Evolutionary conservation across 1,140 invertebrate species (phyloP).

Genomic region (Sycophila sp.): DNA sequence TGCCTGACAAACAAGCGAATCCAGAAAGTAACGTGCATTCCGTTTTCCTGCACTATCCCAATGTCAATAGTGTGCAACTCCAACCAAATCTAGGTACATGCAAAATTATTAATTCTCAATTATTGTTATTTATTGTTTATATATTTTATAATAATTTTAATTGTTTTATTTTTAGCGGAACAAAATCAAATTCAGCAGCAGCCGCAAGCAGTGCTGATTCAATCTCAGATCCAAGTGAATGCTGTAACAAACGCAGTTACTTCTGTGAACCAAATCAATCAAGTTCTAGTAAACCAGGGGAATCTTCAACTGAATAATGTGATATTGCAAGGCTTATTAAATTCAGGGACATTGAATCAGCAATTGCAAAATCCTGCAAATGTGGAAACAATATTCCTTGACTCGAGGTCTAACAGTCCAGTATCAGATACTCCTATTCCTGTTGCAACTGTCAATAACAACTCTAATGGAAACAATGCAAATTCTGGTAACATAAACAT

Average conservation of each 20-base stretch:
- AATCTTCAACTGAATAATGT: no score
- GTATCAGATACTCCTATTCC: background rate
- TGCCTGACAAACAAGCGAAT: conserved; percentile 18
- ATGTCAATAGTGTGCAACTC: background rate
- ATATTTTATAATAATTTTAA: background rate
- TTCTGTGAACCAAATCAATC: no score
- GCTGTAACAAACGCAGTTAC: no score
- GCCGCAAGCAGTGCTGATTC: background rate
- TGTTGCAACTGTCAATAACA: background rate
- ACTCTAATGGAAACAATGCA: background rate
- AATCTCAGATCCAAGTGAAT: no score
- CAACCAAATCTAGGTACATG: no score
- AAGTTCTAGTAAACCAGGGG: no score
- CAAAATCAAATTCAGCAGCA: background rate
- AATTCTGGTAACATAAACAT: background rate
- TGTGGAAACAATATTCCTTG: conserved; percentile 25
- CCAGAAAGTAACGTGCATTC: conserved; percentile 17
- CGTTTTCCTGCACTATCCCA: conserved; percentile 18
- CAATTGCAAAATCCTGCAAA: no score
- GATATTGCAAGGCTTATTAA: no score
- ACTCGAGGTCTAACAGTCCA: conserved; percentile 36
- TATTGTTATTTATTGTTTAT: no score
- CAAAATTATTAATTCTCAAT: no score
- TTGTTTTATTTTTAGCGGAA: background rate
- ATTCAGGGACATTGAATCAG: no score